phyloP scores from a whole-genome alignment of 2,113 vertebrate genomes.

The Pitta sordida region DNA sequence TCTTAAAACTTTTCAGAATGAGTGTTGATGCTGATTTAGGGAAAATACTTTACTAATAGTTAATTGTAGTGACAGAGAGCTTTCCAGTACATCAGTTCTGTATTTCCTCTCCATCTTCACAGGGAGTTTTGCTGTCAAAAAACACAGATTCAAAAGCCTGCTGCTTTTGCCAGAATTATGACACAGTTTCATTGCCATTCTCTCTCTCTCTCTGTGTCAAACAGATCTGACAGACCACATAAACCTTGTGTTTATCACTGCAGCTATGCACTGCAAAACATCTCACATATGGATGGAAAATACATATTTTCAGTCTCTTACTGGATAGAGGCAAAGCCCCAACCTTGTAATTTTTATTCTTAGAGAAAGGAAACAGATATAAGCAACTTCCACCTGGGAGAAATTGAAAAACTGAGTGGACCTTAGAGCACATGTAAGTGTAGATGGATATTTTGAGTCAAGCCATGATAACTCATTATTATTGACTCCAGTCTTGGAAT shows the following conservation, averaged over 20 bases:
- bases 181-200: not conserved
- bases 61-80: not conserved
- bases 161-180: not conserved
- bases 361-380: not conserved
- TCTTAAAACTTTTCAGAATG: not conserved
- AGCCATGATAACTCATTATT: not conserved
- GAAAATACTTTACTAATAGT: not conserved
- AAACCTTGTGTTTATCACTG: not conserved
- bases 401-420: not conserved
- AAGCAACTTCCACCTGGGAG: not conserved
- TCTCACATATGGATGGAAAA: not conserved
- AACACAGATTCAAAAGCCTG: not conserved
- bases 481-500: not conserved
- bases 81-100: not conserved
- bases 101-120: not conserved
- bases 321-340: not conserved
- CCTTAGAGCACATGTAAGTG: not conserved
- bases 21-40: not conserved
- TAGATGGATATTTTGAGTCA: not conserved
- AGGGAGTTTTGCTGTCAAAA: not conserved
- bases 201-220: accelerated
- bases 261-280: not conserved
- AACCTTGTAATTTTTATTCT: not conserved
- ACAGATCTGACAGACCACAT: not conserved
- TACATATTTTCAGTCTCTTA: not conserved